A percentile compares a stretch with the other conserved stretches of the same genome.
These are phyloP conservation scores for Trachelus stipa DNA, from an alignment of 2,888 invertebrate species.

Conservation along the genomic window DNA sequence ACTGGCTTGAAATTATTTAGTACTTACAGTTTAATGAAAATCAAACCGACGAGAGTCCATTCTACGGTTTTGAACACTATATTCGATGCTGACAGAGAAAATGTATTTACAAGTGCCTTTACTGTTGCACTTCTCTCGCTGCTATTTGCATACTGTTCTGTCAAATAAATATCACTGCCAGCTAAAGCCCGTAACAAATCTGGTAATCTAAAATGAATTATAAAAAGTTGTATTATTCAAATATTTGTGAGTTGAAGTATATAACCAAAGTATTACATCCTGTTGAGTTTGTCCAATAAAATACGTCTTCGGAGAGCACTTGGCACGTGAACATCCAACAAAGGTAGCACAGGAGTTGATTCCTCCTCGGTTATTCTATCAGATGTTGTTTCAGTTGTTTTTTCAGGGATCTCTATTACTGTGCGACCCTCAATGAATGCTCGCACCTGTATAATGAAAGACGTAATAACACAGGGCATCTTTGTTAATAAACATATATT, in stretches of 20 bases:
- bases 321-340: slow-evolving; percentile 76
- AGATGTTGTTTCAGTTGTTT: slow-evolving; percentile 25
- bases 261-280: slow-evolving; percentile 66
- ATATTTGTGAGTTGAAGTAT: no score
- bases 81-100: slow-evolving; percentile 77
- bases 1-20: neutral
- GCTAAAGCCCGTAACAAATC: slow-evolving; percentile 70
- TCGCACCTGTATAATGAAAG: slow-evolving; percentile 64
- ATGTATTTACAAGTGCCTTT: slow-evolving; percentile 72
- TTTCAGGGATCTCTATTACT: slow-evolving; percentile 54
- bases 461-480: neutral
- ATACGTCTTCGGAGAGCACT: slow-evolving; percentile 76
- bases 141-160: slow-evolving; percentile 37
- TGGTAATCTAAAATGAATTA: slow-evolving; percentile 64
- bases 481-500: slow-evolving; percentile 6
- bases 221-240: neutral
- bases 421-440: slow-evolving; percentile 73
- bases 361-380: slow-evolving; percentile 44
- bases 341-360: slow-evolving; percentile 70
- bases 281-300: slow-evolving; percentile 76
- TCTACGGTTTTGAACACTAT: slow-evolving; percentile 79
- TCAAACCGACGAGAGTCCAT: slow-evolving; percentile 78
- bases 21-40: slow-evolving; percentile 76
- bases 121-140: slow-evolving; percentile 40
- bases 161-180: slow-evolving; percentile 33